Evolutionary conservation across 2,888 invertebrate species (phyloP).

Genomic region (Gandaritis pyraliata): DNA sequence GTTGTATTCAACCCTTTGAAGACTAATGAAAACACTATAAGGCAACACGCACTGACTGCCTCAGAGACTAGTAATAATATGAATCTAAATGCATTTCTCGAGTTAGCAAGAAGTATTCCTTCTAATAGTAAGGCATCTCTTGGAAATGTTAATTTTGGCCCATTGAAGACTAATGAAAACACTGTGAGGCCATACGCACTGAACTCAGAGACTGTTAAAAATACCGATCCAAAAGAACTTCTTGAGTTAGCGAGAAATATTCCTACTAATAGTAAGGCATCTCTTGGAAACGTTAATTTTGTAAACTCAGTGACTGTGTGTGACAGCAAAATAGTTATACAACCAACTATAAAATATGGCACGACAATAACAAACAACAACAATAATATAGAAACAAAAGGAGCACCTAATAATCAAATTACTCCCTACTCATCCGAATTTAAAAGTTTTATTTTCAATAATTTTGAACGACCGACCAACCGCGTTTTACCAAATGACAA

Average conservation of each 20-base stretch:
- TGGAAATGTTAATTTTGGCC: background rate
- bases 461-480: background rate
- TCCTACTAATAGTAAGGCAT: background rate
- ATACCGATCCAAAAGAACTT: no score
- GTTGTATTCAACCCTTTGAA: no score
- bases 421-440: conserved; percentile 3
- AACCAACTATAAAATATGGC: conserved; percentile 8
- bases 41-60: no score
- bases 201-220: no score
- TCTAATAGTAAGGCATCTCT: background rate
- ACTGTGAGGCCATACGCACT: no score
- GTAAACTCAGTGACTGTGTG: conserved; percentile 1
- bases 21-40: no score
- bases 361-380: no score
- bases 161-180: no score
- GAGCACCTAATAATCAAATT: background rate
- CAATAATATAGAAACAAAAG: background rate
- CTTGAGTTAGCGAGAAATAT: no score
- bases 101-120: no score
- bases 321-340: conserved; percentile 11
- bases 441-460: conserved; percentile 1
- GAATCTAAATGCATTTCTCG: no score
- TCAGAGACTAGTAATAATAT: no score
- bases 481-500: background rate
- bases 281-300: background rate